Evolutionary conservation across 2,113 vertebrate genomes (phyloP).

Genomic region (Esox niger): DNA sequence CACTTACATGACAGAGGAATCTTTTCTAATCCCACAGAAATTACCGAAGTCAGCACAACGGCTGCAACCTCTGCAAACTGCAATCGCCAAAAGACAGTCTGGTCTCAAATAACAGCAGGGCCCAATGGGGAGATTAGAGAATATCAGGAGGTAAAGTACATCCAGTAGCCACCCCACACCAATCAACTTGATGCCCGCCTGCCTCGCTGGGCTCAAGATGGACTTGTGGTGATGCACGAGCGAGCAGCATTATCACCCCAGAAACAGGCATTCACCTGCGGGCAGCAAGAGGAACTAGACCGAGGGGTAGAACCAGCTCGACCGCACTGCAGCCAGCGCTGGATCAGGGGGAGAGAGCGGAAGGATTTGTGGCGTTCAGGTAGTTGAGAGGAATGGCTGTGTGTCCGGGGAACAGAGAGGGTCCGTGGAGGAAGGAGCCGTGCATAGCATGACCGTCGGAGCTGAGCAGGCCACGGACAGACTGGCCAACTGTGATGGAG

Average conservation of each 20-base stretch:
- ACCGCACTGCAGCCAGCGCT: slow-evolving; percentile 42
- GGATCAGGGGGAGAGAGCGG: slow-evolving; percentile 46
- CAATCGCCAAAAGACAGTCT: too few species aligned
- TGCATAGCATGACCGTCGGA: slow-evolving; percentile 50
- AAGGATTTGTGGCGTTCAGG: slow-evolving; percentile 27
- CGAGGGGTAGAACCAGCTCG: slow-evolving; percentile 40
- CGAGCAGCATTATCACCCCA: slow-evolving; percentile 61
- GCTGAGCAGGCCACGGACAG: slow-evolving; percentile 18
- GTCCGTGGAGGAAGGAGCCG: slow-evolving; percentile 48
- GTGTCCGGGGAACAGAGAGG: slow-evolving; percentile 40
- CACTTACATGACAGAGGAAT: too few species aligned
- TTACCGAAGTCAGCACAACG: too few species aligned
- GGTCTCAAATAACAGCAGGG: too few species aligned
- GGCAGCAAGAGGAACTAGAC: slow-evolving; percentile 45
- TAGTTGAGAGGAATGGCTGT: slow-evolving; percentile 51
- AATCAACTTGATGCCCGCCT: background rate
- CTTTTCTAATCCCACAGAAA: too few species aligned
- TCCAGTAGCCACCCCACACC: too few species aligned
- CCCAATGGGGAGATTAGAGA: too few species aligned
- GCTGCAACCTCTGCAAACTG: too few species aligned
- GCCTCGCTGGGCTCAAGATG: background rate
- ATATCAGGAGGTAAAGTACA: too few species aligned
- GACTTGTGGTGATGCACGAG: slow-evolving; percentile 21
- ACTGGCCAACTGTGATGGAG: slow-evolving; percentile 62
- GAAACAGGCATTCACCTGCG: slow-evolving; percentile 57